A percentile compares a stretch with the other conserved stretches of the same genome.
phyloP scores from a whole-genome alignment of 2,888 invertebrate genomes.

The Patella caerulea region DNA sequence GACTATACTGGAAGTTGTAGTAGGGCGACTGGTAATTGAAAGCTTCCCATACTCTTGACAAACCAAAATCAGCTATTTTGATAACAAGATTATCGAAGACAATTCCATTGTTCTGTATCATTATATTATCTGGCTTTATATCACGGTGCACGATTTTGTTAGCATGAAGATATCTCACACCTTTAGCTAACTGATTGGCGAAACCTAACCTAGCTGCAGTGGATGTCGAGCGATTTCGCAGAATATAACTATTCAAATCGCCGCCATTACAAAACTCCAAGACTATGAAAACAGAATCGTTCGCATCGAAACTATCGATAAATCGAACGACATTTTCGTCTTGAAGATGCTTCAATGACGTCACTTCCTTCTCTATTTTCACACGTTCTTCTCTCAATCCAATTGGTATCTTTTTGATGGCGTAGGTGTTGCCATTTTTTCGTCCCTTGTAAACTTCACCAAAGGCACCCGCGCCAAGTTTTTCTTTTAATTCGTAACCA shows the following conservation, averaged over 20 bases:
- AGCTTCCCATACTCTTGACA: not conserved
- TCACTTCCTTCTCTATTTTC: not conserved
- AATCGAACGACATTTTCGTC: not conserved
- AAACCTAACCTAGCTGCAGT: not conserved
- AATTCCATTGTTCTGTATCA: not conserved
- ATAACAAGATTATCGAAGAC: not conserved
- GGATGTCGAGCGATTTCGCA: not conserved
- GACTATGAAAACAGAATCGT: not conserved
- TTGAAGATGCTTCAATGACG: not conserved
- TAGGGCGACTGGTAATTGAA: not conserved
- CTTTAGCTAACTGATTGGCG: not conserved
- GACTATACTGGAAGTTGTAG: not conserved
- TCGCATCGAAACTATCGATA: not conserved
- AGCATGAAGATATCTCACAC: not conserved
- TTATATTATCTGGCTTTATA: not conserved
- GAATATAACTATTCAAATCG: not conserved
- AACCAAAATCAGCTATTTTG: not conserved
- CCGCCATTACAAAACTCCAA: not conserved
- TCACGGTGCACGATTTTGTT: not conserved
- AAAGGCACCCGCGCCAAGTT: constrained; percentile 1
- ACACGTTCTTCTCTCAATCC: not conserved
- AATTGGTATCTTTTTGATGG: not conserved
- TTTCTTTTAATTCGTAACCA: not conserved
- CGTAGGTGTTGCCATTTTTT: not conserved
- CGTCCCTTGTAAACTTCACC: not conserved